Conservation (phyloP, 2,113 vertebrate species). For the Pelecanoides urinatrix region DNA sequence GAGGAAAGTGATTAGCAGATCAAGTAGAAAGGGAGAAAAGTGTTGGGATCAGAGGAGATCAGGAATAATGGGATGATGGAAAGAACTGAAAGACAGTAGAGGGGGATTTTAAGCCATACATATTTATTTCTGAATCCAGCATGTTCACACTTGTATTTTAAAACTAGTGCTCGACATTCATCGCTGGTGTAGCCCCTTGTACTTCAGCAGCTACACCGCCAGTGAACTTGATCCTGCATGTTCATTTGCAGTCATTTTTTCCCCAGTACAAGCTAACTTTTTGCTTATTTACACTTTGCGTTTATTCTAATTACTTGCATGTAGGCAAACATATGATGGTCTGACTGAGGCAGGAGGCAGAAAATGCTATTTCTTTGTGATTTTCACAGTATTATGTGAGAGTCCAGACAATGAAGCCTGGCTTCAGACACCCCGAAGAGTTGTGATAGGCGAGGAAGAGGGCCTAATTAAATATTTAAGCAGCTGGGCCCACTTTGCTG, state of each 20-base stretch:
- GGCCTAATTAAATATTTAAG: slow-evolving; percentile 77
- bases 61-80: neutral
- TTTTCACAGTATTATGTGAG: neutral
- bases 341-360: neutral
- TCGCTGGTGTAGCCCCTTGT: neutral
- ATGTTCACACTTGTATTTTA: neutral
- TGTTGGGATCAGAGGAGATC: neutral
- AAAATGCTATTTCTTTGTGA: neutral
- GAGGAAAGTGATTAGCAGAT: neutral
- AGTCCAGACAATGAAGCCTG: neutral
- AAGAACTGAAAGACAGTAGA: neutral
- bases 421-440: neutral
- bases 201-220: neutral
- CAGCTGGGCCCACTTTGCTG: slow-evolving; percentile 38
- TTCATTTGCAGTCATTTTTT: neutral
- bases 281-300: neutral
- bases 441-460: slow-evolving; percentile 51
- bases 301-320: neutral
- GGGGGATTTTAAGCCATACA: neutral
- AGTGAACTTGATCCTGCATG: neutral
- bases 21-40: neutral
- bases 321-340: neutral
- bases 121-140: neutral
- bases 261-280: neutral
- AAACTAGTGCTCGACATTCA: neutral